Base-by-base conservation (phyloP, 2,113 vertebrate genomes). In the Gobio gobio region DNA sequence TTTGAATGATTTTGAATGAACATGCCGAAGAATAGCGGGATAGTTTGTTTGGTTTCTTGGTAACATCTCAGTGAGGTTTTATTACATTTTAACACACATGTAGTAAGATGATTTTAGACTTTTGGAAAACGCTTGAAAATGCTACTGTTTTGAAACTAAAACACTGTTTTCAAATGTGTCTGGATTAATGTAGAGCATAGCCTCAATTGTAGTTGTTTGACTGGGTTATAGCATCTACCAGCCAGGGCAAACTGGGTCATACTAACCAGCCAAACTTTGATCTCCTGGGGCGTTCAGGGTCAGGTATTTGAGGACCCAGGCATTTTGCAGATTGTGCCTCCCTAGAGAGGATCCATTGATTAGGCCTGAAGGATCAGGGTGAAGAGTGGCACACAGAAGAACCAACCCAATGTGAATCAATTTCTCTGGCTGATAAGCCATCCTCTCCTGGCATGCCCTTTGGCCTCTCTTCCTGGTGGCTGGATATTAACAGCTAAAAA, bases 391-490 rank as follows among this genome's bases (percentile, higher is more conserved):
- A 58, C 26, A 92, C 92, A 91, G 78, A 89, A 13, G 36, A 22
- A 81, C 83, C 24, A 73, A 47, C 86, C 86, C 82, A 77, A 86
- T 87, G 77, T 61, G 86, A 87, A 93, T 92, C 90, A 90, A 92
- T 91, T 72, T 64, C 18, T 59, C 47, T 2, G 51, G 76, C 78
- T 40, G 36, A 88, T 90, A 86, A 89, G 83, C 83, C 64, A 64
- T 78, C 70, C 74, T 40, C 40, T 56, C 72, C 74, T 58, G 4
- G 51, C 64, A 26, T 24, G 8, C 22, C 45, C 83, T 73, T 49
- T 63, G 47, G 68, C 77, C 77, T 83, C 75, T 26, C 72, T 72
- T 43, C 54, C 87, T 61, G 75, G 36, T 78, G 64, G 40, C 72
- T 84, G 70, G 81, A 78, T 78, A 86, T 78, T 76, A 58, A 22